phyloP scores from a whole-genome alignment of 2,797 vertebrate genomes.

The Acanthornis magna region DNA sequence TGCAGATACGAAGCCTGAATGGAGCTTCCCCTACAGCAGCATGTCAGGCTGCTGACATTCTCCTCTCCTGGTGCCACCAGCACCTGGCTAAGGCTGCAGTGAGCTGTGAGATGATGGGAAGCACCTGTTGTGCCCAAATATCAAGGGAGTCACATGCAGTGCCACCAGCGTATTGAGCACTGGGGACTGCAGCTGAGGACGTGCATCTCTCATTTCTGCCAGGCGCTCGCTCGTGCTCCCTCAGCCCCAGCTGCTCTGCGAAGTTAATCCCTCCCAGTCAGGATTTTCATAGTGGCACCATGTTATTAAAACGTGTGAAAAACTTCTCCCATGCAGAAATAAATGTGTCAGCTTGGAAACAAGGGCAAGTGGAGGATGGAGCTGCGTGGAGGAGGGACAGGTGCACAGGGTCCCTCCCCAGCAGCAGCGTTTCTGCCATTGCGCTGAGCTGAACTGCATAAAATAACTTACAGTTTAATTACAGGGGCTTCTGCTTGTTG shows the following conservation, averaged over 20 bases:
- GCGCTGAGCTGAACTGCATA: slow-evolving; percentile 35
- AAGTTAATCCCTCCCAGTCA: not conserved
- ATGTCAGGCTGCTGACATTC: not conserved
- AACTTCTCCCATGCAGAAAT: slow-evolving; percentile 32
- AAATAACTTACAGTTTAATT: slow-evolving; percentile 77
- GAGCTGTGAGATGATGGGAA: not conserved
- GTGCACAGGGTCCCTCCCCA: not conserved
- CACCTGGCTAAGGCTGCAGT: not conserved
- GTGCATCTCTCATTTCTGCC: not conserved
- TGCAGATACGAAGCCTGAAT: not conserved
- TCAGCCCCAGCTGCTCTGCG: not conserved
- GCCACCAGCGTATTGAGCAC: rapidly evolving
- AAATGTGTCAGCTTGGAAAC: slow-evolving; percentile 42
- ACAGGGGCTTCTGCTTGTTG: slow-evolving; percentile 74
- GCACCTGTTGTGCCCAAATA: not conserved
- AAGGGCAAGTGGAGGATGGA: not conserved
- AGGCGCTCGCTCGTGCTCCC: rapidly evolving
- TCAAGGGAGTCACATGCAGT: not conserved
- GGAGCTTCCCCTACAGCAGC: not conserved
- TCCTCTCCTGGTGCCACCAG: not conserved
- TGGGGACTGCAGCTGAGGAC: not conserved
- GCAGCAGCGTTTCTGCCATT: not conserved
- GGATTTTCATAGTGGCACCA: slow-evolving; percentile 15
- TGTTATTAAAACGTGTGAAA: slow-evolving; percentile 60
- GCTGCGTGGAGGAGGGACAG: not conserved